Percentiles rank a stretch among this genome's conserved stretches.
Conservation (phyloP, 2,113 vertebrate genomes). For the Stercorarius parasiticus region DNA sequence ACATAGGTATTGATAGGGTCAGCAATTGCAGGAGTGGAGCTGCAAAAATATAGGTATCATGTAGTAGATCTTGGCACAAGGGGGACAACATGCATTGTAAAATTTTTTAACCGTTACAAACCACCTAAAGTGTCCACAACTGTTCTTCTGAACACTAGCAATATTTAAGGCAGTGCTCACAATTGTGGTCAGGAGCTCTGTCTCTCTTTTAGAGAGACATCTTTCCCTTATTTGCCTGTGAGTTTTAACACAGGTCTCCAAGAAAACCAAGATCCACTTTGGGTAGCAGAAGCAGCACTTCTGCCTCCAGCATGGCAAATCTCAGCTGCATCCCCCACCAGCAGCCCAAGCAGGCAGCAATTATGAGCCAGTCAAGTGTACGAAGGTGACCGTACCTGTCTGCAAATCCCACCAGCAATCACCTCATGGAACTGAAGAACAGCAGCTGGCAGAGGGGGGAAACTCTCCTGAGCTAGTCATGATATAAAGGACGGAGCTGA, state of each 20-base stretch:
- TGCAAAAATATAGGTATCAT: neutral
- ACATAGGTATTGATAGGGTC: neutral
- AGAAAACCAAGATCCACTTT: neutral
- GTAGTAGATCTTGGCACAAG: neutral
- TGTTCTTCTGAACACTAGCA: neutral
- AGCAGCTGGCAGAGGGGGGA: neutral
- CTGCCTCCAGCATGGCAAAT: neutral
- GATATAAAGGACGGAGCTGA: neutral
- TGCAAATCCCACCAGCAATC: neutral
- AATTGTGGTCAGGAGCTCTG: neutral
- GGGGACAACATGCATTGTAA: neutral
- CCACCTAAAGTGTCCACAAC: neutral
- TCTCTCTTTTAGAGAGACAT: neutral
- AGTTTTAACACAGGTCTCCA: neutral
- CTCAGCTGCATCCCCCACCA: neutral
- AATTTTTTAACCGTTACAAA: neutral
- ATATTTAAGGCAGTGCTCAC: neutral
- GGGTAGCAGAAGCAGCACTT: neutral
- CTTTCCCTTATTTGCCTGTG: neutral
- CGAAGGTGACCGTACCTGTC: neutral
- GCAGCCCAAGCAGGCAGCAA: neutral
- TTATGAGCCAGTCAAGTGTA: neutral
- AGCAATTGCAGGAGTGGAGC: neutral
- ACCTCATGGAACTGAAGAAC: neutral
- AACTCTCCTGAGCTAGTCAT: neutral